Conservation (phyloP, 2,888 invertebrate species). For the Ophion costatus region DNA sequence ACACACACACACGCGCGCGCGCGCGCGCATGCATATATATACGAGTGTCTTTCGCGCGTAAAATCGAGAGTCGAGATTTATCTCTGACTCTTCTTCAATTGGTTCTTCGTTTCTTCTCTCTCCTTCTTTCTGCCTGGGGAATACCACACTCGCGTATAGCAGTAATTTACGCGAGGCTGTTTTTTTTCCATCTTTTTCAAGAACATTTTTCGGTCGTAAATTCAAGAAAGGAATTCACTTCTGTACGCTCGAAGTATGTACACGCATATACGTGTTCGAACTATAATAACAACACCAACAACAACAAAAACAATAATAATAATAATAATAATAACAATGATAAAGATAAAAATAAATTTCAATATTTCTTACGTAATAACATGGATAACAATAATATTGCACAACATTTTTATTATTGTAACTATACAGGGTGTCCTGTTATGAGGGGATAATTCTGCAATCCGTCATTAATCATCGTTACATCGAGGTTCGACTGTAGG, state of each 20-base stretch:
- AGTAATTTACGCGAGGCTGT: conserved; percentile 55
- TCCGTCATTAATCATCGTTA: too few relatives aligned
- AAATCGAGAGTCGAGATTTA: conserved; percentile 75
- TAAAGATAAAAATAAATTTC: background rate
- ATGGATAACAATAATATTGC: background rate
- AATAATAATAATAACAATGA: background rate
- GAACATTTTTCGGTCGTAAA: conserved; percentile 67
- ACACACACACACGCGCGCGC: background rate
- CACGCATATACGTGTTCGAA: background rate
- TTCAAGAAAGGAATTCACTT: conserved; percentile 65
- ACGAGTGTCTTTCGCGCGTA: conserved; percentile 71
- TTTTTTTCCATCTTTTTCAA: conserved; percentile 55
- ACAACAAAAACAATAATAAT: background rate
- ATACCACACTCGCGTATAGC: conserved; percentile 58
- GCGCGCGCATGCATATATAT: background rate
- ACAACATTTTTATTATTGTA: too few relatives aligned
- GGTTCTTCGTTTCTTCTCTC: conserved; percentile 64
- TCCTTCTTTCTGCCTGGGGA: conserved; percentile 31
- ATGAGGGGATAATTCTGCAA: too few relatives aligned
- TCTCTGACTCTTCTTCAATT: conserved; percentile 74
- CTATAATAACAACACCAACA: background rate
- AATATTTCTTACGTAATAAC: too few relatives aligned
- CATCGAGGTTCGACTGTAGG: too few relatives aligned
- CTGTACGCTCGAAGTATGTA: conserved; percentile 2
- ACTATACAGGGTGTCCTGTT: too few relatives aligned